Percentiles rank a stretch among this genome's conserved stretches.
Conservation (phyloP, 2,797 vertebrate species). For the Cossypha polioptera region DNA sequence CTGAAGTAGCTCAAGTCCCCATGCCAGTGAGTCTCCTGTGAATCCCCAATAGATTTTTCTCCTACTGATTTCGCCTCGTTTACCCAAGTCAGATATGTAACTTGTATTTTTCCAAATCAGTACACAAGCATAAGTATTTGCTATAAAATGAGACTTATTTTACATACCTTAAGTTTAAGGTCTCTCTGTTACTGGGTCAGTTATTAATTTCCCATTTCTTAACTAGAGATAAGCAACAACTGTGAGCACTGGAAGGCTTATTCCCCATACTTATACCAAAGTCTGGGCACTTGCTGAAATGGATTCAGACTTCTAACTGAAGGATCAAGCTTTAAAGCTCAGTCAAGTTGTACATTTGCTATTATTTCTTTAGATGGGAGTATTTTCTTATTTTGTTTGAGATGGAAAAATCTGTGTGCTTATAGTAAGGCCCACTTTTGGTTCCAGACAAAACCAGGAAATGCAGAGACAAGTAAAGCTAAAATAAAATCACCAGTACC, state of each 20-base stretch:
- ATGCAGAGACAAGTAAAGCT: constrained; percentile 3
- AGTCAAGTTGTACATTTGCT: neutral
- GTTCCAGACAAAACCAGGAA: constrained; percentile 1
- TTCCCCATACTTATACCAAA: neutral
- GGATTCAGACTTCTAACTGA: neutral
- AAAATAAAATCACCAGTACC: constrained; percentile 18
- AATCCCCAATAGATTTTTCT: neutral
- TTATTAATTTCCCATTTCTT: neutral
- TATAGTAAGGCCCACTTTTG: neutral
- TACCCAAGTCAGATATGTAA: neutral
- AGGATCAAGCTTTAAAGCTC: neutral
- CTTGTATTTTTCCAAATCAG: neutral
- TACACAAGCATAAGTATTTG: neutral
- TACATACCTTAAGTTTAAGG: neutral
- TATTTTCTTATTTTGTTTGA: neutral
- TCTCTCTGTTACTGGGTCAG: neutral
- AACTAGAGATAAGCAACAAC: neutral
- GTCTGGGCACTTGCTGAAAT: neutral
- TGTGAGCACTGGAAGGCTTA: neutral
- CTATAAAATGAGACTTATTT: neutral
- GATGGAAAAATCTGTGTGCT: neutral
- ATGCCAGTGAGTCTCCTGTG: neutral
- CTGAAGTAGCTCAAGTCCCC: neutral
- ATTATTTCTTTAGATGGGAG: neutral
- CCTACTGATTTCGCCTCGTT: neutral